phyloP scores from a whole-genome alignment of 2,888 invertebrate species.

The Ernsta delagoae region DNA sequence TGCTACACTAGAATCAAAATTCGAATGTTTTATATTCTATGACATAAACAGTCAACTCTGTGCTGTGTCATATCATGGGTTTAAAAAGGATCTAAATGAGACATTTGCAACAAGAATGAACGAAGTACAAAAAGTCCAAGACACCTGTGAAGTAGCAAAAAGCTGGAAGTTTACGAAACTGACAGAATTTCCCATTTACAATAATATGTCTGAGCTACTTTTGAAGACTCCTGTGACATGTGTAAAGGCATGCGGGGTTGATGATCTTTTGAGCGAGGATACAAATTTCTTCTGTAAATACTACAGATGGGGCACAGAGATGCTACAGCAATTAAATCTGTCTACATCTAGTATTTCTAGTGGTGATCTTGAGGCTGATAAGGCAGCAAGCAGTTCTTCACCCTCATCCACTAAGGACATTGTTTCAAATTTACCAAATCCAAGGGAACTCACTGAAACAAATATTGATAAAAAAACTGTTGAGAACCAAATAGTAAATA shows the following conservation, averaged over 20 bases:
- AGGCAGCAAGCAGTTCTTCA: too few relatives aligned
- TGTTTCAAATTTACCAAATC: too few relatives aligned
- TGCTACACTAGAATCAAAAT: constrained; percentile 50
- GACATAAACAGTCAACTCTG: constrained; percentile 72
- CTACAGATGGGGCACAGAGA: constrained; percentile 65
- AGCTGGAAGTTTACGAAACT: constrained; percentile 60
- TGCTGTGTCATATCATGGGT: constrained; percentile 45
- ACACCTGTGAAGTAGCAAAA: constrained; percentile 57
- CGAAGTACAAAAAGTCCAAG: constrained; percentile 53
- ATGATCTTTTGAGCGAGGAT: constrained; percentile 54
- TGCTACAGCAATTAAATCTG: constrained; percentile 49
- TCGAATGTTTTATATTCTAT: constrained; percentile 70
- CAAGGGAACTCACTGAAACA: too few relatives aligned
- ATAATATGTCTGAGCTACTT: constrained; percentile 47
- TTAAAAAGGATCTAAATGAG: constrained; percentile 51
- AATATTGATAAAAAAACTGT: too few relatives aligned
- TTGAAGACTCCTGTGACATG: constrained; percentile 56
- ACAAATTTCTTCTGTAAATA: constrained; percentile 72
- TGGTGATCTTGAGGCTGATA: not conserved
- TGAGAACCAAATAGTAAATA: too few relatives aligned
- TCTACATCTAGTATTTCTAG: too few relatives aligned
- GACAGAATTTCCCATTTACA: constrained; percentile 52
- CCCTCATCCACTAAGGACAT: too few relatives aligned
- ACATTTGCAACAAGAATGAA: constrained; percentile 53
- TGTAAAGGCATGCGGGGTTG: constrained; percentile 60